Evolutionary conservation across 2,797 vertebrate genomes (phyloP).

Genomic region (Natrix natrix): DNA sequence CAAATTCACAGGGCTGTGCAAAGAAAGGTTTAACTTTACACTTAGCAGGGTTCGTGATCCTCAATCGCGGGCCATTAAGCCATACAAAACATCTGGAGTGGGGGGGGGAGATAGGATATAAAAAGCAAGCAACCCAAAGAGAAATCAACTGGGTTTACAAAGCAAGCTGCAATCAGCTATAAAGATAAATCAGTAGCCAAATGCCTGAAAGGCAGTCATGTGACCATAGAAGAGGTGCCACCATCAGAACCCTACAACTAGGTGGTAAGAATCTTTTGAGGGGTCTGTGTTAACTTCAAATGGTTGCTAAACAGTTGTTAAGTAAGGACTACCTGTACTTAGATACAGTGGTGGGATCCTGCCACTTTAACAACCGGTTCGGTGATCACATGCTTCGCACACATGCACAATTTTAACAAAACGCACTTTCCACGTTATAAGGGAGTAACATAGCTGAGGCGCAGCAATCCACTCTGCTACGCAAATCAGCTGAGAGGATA

Average conservation of each 20-base stretch:
- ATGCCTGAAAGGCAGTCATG: background rate
- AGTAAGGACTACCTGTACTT: background rate
- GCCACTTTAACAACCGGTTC: no score
- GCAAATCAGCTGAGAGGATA: no score
- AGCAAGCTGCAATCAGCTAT: background rate
- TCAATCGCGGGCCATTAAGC: background rate
- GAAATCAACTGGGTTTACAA: background rate
- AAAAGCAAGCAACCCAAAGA: background rate
- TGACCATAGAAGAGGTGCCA: background rate
- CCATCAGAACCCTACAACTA: background rate
- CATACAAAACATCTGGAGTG: background rate
- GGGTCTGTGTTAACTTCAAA: background rate
- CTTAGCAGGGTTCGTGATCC: background rate
- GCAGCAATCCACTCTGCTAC: no score
- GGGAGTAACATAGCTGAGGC: no score
- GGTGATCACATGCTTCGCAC: no score
- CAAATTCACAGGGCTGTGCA: background rate
- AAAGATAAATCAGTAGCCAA: background rate
- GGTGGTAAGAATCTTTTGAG: background rate
- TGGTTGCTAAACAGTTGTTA: background rate
- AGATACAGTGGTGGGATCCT: background rate
- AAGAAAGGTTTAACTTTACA: constrained; percentile 6
- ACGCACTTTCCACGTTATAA: no score
- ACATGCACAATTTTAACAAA: no score
- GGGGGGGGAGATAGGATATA: background rate